Base-by-base conservation (phyloP, 2,888 invertebrate genomes). In the Hirtodrosophila duncani region DNA sequence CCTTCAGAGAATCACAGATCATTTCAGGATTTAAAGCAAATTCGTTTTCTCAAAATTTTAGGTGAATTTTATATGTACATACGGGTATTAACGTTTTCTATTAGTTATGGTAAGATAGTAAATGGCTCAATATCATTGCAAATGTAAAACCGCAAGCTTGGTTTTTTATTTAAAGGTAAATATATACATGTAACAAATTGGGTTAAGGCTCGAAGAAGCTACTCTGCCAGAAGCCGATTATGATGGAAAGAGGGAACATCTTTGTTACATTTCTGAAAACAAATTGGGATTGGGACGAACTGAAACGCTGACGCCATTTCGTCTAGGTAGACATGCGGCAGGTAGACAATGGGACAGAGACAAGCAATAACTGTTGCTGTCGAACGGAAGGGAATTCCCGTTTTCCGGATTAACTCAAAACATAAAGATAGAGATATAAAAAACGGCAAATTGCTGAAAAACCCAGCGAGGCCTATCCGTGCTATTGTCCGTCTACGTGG, bases 301-400 rank as follows among this genome's bases (percentile, higher is more conserved):
- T n/a, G n/a, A n/a, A n/a, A n/a, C n/a, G n/a, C 29, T 16, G 67
- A 34, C 74, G 70, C 52, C 67, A 37, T 11, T 23, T 30, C 48
- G 78, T 69, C 68, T 69, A 37, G 46, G 16, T 37, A 27, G 23
- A 7, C 21, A 11, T 36, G 41, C 9, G 18, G 23, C 48, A 27
- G 48, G 34, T 51, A 33, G 23, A 4, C 7, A n/a, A n/a, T 8
- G 8, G 10, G 26, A n/a, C n/a, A n/a, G n/a, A n/a, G n/a, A n/a
- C n/a, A n/a, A n/a, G n/a, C n/a, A n/a, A n/a, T n/a, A n/a, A n/a
- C n/a, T n/a, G n/a, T n/a, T n/a, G n/a, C n/a, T n/a, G 36, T 23
- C 53, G 29, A 64, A 33, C 77, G 68, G 67, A 62, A 71, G 82
- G 81, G 81, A 83, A 83, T 83, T 82, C 82, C 82, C 82, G 49